phyloP scores from a whole-genome alignment of 1,140 invertebrate species.

The Neodiprion virginianus region DNA sequence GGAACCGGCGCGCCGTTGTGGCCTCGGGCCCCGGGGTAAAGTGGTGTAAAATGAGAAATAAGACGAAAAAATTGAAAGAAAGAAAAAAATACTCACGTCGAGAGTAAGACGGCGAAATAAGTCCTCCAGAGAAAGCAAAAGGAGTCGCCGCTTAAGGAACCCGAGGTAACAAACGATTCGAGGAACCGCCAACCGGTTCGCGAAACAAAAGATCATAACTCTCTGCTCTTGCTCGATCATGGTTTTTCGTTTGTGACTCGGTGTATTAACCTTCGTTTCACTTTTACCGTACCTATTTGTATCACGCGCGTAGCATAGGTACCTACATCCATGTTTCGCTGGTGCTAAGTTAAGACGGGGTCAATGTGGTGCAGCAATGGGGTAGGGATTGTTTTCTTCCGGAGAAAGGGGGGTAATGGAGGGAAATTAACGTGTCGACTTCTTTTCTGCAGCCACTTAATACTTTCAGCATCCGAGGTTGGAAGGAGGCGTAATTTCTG shows the following conservation, averaged over 20 bases:
- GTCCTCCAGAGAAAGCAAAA: constrained; percentile 3
- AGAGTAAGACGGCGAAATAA: neutral
- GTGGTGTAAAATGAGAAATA: constrained; percentile 9
- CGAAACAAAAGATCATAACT: constrained; percentile 46
- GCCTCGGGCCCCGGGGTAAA: constrained; percentile 10
- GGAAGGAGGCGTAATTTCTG: neutral
- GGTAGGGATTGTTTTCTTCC: no score
- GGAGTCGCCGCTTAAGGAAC: constrained; percentile 16
- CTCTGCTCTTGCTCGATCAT: no score
- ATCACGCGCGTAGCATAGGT: neutral
- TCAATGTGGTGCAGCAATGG: no score
- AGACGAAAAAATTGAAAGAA: constrained; percentile 18
- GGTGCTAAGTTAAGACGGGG: no score
- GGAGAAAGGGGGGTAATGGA: no score
- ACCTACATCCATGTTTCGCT: no score
- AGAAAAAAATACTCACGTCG: neutral
- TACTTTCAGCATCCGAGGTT: no score
- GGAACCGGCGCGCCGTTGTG: neutral
- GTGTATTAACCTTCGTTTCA: neutral
- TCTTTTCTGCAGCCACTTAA: no score
- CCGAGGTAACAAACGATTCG: constrained; percentile 51
- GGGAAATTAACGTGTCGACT: no score
- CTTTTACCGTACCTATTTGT: neutral
- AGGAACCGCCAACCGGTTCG: constrained; percentile 46
- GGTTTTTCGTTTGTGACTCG: no score